Evolutionary conservation across 1,140 invertebrate genomes (phyloP), one percentile per base, ranked within the genome.

Genomic region (Zaprionus capensis): DNA sequence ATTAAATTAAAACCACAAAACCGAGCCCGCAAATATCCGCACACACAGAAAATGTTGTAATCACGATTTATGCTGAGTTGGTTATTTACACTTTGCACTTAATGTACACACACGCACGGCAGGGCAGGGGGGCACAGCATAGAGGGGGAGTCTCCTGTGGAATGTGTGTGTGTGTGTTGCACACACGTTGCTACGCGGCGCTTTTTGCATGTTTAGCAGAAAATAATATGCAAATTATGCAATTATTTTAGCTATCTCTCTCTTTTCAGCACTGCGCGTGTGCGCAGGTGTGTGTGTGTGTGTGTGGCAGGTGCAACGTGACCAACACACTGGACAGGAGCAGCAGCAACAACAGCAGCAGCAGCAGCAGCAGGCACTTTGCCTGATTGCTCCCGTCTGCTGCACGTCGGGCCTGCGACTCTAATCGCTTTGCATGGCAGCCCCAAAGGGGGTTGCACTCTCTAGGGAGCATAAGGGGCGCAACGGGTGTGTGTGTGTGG

Each of bases 1-100:
- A 88, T 88, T 88, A 88, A 88, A 88, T 88, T 88, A 88, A 88
- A 88, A 88, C 84, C 84, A 90, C 85, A 88, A 88, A 88, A 88
- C 81, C 81, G 71, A 88, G 78, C 79, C 84, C 84, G 84, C 84
- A 88, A 88, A 88, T 90, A 88, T 90, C 78, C 84, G 84, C 81
- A 86, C 63, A 87, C 78, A 86, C 68, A 84, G 59, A 87, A 90
- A 90, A 88, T 84, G 84, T 90, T 88, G 84, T 88, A 88, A 88
- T 90, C 84, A 88, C 84, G 85, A 88, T 88, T 90, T 88, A 88
- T 88, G 84, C 84, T 88, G 84, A 88, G 81, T 88, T 90, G 85
- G 78, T 88, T 88, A 88, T 88, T 88, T 90, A 88, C 84, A 88
- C 84, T 88, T 88, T 88, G 81, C 84, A 88, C 84, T 88, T 88